Evolutionary conservation across 2,797 vertebrate genomes (phyloP).

Genomic region (Takifugu ocellatus): DNA sequence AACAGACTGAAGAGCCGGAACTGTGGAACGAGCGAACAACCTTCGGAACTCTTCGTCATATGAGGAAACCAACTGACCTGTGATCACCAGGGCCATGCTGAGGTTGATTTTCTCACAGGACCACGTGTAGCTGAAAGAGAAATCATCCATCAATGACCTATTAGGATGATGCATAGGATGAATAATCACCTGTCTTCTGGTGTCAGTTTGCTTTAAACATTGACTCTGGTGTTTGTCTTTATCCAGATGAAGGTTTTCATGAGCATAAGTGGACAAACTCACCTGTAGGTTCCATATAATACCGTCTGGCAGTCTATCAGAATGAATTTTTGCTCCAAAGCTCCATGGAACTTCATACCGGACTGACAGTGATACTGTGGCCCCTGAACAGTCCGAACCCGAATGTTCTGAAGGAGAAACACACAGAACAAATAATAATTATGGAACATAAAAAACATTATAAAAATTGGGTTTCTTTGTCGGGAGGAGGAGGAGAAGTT

Average conservation of each 20-base stretch:
- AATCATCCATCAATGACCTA: not conserved
- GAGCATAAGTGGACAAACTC: conserved; percentile 23
- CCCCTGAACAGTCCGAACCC: conserved; percentile 87
- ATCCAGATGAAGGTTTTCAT: not conserved
- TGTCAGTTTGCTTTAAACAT: too few species aligned
- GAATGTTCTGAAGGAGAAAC: conserved; percentile 79
- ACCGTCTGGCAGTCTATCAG: conserved; percentile 87
- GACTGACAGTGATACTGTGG: conserved; percentile 88
- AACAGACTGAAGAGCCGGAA: conserved; percentile 67
- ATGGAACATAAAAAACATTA: too few species aligned
- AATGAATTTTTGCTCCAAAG: conserved; percentile 88
- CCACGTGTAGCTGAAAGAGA: conserved; percentile 85
- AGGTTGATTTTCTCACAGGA: conserved; percentile 91
- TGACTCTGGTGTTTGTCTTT: not conserved
- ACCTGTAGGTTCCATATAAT: conserved; percentile 92
- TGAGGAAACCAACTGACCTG: conserved; percentile 85
- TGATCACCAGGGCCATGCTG: conserved; percentile 92
- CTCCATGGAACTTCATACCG: conserved; percentile 85
- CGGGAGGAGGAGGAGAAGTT: too few species aligned
- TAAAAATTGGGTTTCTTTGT: not conserved
- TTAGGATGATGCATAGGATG: too few species aligned
- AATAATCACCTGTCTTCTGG: too few species aligned
- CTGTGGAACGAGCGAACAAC: conserved; percentile 82
- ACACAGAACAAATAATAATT: conserved; percentile 1
- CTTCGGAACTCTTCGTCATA: conserved; percentile 92